Percentiles rank a stretch among this genome's conserved stretches.
These are phyloP conservation scores for Mirza zaza DNA, from an alignment of 2,113 vertebrate species.

Conservation along the genomic window DNA sequence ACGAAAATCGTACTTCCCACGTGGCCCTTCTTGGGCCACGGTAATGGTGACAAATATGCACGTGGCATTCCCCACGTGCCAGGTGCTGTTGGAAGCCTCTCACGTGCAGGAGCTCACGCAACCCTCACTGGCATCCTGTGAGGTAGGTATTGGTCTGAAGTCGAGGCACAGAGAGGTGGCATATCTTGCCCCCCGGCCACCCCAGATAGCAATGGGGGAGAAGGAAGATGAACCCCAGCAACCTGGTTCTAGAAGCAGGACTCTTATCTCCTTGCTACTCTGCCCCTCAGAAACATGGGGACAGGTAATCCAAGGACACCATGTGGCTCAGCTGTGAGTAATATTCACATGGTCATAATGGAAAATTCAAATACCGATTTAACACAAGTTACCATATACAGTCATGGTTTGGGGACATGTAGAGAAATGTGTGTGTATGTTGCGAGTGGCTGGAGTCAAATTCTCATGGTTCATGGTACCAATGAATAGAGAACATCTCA, in stretches of 20 bases:
- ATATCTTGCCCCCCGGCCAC: background rate
- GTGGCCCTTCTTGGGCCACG: background rate
- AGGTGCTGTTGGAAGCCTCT: background rate
- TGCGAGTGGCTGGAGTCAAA: background rate
- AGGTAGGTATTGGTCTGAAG: background rate
- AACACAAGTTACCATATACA: background rate
- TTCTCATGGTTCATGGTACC: background rate
- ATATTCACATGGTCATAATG: background rate
- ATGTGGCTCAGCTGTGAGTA: background rate
- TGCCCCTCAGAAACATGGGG: background rate
- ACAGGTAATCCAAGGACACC: background rate
- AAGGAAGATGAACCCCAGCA: background rate
- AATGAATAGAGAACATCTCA: background rate
- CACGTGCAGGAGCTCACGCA: rapidly evolving
- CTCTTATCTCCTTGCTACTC: background rate
- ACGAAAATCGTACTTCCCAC: background rate
- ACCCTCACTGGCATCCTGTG: background rate
- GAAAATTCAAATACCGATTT: background rate
- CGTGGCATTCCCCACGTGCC: rapidly evolving
- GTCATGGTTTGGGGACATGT: background rate
- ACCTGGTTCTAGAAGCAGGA: too few species aligned
- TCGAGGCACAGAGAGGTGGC: background rate
- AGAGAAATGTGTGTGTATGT: background rate
- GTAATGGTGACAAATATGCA: background rate
- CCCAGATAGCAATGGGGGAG: too few species aligned